phyloP scores from a whole-genome alignment of 2,113 vertebrate species.

The Platysteira castanea region DNA sequence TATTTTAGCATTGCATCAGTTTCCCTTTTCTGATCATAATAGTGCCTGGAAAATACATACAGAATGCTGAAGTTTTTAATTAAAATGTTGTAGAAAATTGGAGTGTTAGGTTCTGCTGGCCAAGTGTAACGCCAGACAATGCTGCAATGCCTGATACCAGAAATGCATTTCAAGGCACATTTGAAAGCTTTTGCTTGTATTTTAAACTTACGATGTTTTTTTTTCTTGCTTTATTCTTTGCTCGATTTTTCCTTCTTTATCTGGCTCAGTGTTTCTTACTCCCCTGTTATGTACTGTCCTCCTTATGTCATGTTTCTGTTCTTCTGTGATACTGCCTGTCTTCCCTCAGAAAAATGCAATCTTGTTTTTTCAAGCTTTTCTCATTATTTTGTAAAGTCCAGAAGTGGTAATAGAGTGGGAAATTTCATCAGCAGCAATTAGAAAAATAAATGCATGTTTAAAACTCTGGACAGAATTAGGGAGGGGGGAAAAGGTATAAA shows the following conservation, averaged over 20 bases:
- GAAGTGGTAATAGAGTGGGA: neutral
- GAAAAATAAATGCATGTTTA: neutral
- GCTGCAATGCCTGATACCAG: neutral
- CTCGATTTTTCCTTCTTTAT: neutral
- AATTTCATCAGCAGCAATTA: neutral
- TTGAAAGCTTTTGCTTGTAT: neutral
- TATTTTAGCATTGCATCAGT: neutral
- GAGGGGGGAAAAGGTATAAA: fast-evolving
- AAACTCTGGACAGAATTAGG: neutral
- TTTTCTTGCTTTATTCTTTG: neutral
- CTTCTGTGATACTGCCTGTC: neutral
- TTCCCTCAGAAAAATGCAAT: neutral
- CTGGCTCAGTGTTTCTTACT: neutral
- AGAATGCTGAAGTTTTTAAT: neutral
- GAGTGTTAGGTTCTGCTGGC: neutral
- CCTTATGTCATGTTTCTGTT: neutral
- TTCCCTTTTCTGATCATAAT: neutral
- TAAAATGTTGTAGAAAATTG: neutral
- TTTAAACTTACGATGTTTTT: neutral
- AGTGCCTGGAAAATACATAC: neutral
- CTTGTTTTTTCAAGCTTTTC: neutral
- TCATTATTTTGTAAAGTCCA: neutral
- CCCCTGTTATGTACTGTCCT: neutral
- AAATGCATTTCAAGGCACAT: neutral
- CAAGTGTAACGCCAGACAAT: neutral